These are phyloP conservation scores for Jaculus jaculus DNA, from an alignment of 2,113 vertebrate genomes.

Conservation along the genomic window DNA sequence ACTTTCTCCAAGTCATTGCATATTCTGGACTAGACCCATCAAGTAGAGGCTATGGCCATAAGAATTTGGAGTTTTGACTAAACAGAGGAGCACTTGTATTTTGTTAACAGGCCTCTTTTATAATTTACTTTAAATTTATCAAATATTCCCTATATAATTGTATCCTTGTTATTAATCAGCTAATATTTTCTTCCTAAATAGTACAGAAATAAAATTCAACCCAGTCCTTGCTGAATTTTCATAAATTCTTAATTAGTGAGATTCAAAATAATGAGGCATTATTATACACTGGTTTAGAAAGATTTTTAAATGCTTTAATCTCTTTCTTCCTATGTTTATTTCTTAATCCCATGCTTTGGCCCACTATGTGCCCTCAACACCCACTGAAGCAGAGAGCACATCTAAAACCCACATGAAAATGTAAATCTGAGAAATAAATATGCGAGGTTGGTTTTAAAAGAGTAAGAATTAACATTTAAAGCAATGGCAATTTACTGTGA, in stretches of 20 bases:
- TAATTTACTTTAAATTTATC: constrained; percentile 46
- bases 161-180: constrained; percentile 56
- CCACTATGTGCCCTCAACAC: constrained; percentile 63
- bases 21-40: not conserved
- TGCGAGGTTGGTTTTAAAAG: constrained; percentile 66
- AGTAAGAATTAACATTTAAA: constrained; percentile 77
- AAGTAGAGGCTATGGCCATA: not conserved
- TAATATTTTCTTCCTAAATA: constrained; percentile 63
- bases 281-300: constrained; percentile 62
- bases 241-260: constrained; percentile 70
- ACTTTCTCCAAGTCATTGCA: not conserved
- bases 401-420: constrained; percentile 65
- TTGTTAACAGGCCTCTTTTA: constrained; percentile 27
- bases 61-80: constrained; percentile 38
- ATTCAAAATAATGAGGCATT: constrained; percentile 68
- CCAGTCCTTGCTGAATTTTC: constrained; percentile 59
- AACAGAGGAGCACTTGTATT: constrained; percentile 28
- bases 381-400: constrained; percentile 65
- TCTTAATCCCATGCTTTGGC: constrained; percentile 67
- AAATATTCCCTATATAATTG: constrained; percentile 47
- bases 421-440: constrained; percentile 77
- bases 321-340: constrained; percentile 63
- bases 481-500: constrained; percentile 78
- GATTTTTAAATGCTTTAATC: constrained; percentile 63
- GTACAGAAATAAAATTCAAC: constrained; percentile 68